These are phyloP conservation scores for Bemisia tabaci DNA, from an alignment of 1,140 invertebrate species.

Conservation along the genomic window DNA sequence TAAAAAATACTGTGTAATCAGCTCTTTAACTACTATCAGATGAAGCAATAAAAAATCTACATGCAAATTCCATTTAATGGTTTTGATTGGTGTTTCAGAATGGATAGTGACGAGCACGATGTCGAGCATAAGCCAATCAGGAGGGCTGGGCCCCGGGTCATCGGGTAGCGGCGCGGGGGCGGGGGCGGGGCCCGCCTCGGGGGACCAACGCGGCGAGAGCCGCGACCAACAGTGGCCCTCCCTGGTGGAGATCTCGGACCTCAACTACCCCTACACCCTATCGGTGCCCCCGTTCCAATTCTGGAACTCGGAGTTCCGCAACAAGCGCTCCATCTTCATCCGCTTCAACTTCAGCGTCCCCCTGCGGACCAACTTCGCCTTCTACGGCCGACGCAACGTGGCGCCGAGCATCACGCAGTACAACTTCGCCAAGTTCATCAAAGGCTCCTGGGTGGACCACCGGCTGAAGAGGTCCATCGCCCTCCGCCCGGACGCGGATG, in stretches of 20 bases:
- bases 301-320: conserved; percentile 80
- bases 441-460: conserved; percentile 63
- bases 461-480: conserved; percentile 38
- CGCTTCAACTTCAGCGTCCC: conserved; percentile 78
- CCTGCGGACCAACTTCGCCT: conserved; percentile 80
- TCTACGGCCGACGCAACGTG: conserved; percentile 81
- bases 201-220: neutral
- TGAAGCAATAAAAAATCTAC: no score
- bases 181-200: neutral
- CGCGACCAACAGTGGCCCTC: conserved; percentile 39
- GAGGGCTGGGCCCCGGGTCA: no score
- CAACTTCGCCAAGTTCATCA: conserved; percentile 85
- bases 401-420: conserved; percentile 89
- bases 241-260: conserved; percentile 61
- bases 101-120: neutral
- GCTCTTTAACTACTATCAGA: no score
- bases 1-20: no score
- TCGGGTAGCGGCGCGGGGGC: neutral
- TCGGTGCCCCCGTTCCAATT: conserved; percentile 77
- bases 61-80: no score
- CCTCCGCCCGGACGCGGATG: conserved; percentile 1
- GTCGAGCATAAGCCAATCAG: neutral
- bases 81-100: no score
- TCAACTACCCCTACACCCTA: conserved; percentile 63
- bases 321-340: conserved; percentile 75